Evolutionary conservation across 1,140 invertebrate species (phyloP).

Genomic region (Meteorus sp.): DNA sequence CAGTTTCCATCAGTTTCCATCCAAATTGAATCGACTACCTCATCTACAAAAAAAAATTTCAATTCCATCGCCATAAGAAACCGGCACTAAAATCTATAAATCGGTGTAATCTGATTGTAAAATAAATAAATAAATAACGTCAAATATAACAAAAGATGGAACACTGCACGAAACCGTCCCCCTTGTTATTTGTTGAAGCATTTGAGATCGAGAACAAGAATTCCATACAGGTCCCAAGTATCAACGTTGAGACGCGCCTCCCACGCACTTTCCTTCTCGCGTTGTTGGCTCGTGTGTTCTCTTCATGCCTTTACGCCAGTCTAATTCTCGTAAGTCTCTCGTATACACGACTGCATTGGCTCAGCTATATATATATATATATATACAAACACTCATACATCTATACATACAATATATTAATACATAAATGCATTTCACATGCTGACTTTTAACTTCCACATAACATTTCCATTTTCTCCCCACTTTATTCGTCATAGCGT

Average conservation of each 20-base stretch:
- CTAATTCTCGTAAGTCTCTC: slow-evolving; percentile 15
- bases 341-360: background rate
- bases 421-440: too few relatives aligned
- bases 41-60: too few relatives aligned
- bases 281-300: slow-evolving; percentile 18
- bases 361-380: background rate
- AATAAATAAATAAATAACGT: too few relatives aligned
- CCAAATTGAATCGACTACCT: too few relatives aligned
- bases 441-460: too few relatives aligned
- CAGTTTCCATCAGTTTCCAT: too few relatives aligned
- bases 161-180: background rate
- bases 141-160: background rate
- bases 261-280: slow-evolving; percentile 15
- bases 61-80: too few relatives aligned
- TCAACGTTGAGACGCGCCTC: slow-evolving; percentile 15
- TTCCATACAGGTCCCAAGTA: slow-evolving; percentile 20
- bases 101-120: too few relatives aligned
- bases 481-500: too few relatives aligned
- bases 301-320: slow-evolving; percentile 9
- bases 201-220: slow-evolving; percentile 15
- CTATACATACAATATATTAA: background rate
- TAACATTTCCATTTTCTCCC: too few relatives aligned
- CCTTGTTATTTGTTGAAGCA: background rate
- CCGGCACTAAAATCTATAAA: too few relatives aligned
- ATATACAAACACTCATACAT: background rate